Conservation (phyloP, 2,797 vertebrate genomes). For the Semaprochilodus insignis region DNA sequence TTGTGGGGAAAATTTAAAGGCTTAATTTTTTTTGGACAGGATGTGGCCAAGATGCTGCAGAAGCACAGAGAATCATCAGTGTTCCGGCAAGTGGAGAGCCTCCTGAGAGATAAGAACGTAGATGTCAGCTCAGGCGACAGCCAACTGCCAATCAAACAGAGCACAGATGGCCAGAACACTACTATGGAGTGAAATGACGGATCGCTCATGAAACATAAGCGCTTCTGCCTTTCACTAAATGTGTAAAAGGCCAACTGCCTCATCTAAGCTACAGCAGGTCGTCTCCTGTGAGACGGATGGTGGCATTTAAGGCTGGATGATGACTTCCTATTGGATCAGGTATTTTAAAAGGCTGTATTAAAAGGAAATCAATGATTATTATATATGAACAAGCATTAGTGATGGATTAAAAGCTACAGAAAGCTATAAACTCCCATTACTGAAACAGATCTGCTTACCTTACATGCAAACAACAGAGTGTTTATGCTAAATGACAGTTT, state of each 20-base stretch:
- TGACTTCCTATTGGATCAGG: slow-evolving; percentile 1
- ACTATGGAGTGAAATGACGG: slow-evolving; percentile 35
- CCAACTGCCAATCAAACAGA: slow-evolving; percentile 42
- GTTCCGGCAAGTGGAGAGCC: slow-evolving; percentile 66
- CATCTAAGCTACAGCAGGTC: slow-evolving; percentile 30
- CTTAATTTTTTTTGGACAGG: slow-evolving; percentile 66
- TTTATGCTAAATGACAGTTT: not conserved
- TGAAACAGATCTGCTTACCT: not conserved
- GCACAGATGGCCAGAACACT: slow-evolving; percentile 27
- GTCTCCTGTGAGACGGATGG: slow-evolving; percentile 20
- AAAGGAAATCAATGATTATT: not conserved
- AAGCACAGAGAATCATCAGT: slow-evolving; percentile 70
- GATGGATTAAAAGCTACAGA: not conserved
- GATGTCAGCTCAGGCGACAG: slow-evolving; percentile 46
- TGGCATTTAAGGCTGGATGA: not conserved
- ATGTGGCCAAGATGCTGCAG: slow-evolving; percentile 61
- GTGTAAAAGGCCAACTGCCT: slow-evolving; percentile 25
- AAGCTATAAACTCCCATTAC: not conserved
- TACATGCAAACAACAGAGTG: not conserved
- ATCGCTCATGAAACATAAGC: slow-evolving; percentile 21
- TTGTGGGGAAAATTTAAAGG: too few species aligned
- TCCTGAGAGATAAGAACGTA: slow-evolving; percentile 67
- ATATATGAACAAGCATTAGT: not conserved
- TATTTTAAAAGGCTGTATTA: not conserved
- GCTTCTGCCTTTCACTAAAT: slow-evolving; percentile 35